Evolutionary conservation across 2,797 vertebrate species (phyloP), one percentile per base, ranked within the genome.

Genomic region (Tadarida brasiliensis): DNA sequence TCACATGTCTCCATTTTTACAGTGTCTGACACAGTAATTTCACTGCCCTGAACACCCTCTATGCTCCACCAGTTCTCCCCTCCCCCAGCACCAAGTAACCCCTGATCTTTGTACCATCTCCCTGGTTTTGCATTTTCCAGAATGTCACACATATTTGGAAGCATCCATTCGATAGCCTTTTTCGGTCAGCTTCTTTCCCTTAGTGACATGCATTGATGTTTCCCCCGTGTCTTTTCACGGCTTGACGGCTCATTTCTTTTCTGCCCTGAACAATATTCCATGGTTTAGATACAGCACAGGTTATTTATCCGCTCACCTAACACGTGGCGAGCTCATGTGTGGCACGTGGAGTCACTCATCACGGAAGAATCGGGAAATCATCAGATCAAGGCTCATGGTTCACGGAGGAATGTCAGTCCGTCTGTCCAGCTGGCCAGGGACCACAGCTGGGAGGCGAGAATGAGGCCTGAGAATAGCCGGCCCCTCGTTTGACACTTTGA

Each of bases 241-340:
- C 51, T 3, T 7, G 10, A 10, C 1, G 20, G 33, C 81, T 54
- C 51, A 12, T 47, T 54, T 77, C 71, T 70, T 33, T 51, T 24
- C 0, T 57, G 28, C 11, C 3, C 1, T 2, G 49, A 56, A 2
- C 77, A 5, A 19, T 1, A 12, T 0, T 6, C 49, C 20, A 0
- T 8, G 24, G 68, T 81, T 20, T 10, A 49, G 33, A 11, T 2
- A 17, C 19, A 22, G 16, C n/a, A 2, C 4, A 0, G 35, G 11
- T 51, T 7, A 44, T 49, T 24, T 70, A 14, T 11, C 39, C 39
- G 2, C 22, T 14, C 74, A 0, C 0, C 2, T 2, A 28, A 56
- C 39, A 28, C 0, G 0, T 14, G 63, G 56, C 70, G 4, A 2
- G 12, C 61, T 33, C 35, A 6, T 11, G n/a, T 0, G 0, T 10